Percentiles rank a stretch among this genome's conserved stretches.
Evolutionary conservation across 2,113 vertebrate genomes (phyloP).

Genomic region (Anhinga anhinga): DNA sequence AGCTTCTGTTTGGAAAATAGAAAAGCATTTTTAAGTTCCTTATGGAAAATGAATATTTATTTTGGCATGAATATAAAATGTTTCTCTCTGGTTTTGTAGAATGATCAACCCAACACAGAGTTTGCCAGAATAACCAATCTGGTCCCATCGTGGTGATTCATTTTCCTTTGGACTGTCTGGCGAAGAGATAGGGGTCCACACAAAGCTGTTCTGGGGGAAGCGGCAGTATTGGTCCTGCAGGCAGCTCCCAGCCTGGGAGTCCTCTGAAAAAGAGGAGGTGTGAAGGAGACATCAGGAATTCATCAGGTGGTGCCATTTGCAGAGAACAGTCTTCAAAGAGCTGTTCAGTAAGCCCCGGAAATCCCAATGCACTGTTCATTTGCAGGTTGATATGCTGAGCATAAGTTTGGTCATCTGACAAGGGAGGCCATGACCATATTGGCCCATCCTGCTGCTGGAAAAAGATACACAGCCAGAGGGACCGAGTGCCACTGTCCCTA

Average conservation of each 20-base stretch:
- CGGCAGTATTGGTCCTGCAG: background rate
- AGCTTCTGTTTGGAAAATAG: background rate
- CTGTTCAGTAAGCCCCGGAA: background rate
- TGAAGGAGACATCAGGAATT: background rate
- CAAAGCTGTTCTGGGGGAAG: background rate
- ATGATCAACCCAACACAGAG: background rate
- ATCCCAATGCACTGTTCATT: background rate
- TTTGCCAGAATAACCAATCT: background rate
- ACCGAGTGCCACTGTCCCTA: accelerated
- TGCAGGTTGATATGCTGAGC: background rate
- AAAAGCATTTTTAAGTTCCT: background rate
- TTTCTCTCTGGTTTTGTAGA: background rate
- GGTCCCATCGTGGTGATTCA: background rate
- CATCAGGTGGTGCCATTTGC: background rate
- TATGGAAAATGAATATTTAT: background rate
- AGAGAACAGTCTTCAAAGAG: background rate
- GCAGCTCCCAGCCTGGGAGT: background rate
- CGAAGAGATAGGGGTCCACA: background rate
- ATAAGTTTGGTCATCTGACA: background rate
- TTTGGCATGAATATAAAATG: background rate
- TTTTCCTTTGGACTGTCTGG: background rate
- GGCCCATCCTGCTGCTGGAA: background rate
- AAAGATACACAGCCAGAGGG: background rate
- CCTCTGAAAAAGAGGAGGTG: background rate
- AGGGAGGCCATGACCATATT: background rate